phyloP scores from a whole-genome alignment of 1,140 invertebrate species.

The Atta colombica region DNA sequence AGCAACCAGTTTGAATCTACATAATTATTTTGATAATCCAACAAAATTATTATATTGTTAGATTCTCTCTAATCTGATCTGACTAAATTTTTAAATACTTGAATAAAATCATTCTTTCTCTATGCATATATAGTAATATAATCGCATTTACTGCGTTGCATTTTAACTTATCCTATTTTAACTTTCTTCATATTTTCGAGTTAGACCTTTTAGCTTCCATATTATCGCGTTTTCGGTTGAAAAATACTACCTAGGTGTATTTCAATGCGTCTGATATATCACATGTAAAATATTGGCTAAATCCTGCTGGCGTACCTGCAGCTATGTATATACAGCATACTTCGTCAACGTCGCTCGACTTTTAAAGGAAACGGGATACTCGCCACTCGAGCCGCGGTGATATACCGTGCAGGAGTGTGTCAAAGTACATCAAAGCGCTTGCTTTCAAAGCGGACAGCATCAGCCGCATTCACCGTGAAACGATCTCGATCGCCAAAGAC shows the following conservation, averaged over 20 bases:
- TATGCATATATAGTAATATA: background rate
- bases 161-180: background rate
- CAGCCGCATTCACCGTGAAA: slow-evolving; percentile 61
- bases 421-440: slow-evolving; percentile 63
- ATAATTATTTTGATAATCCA: too few species aligned
- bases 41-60: too few species aligned
- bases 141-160: background rate
- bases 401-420: slow-evolving; percentile 55
- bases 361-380: slow-evolving; percentile 63
- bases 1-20: too few species aligned
- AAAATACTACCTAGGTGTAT: slow-evolving; percentile 33
- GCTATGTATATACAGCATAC: slow-evolving; percentile 46
- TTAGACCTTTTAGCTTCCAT: background rate
- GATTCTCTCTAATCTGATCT: too few species aligned
- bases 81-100: too few species aligned
- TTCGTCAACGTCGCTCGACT: slow-evolving; percentile 61
- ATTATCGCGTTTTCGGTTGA: slow-evolving; percentile 15
- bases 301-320: slow-evolving; percentile 47
- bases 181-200: background rate
- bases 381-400: slow-evolving; percentile 53
- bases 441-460: slow-evolving; percentile 62
- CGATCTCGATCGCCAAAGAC: slow-evolving; percentile 64
- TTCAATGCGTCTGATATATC: slow-evolving; percentile 53
- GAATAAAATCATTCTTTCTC: too few species aligned
- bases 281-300: slow-evolving; percentile 58